These are phyloP conservation scores for Gymnoscelis rufifasciata DNA, from an alignment of 2,888 invertebrate genomes.

Conservation along the genomic window DNA sequence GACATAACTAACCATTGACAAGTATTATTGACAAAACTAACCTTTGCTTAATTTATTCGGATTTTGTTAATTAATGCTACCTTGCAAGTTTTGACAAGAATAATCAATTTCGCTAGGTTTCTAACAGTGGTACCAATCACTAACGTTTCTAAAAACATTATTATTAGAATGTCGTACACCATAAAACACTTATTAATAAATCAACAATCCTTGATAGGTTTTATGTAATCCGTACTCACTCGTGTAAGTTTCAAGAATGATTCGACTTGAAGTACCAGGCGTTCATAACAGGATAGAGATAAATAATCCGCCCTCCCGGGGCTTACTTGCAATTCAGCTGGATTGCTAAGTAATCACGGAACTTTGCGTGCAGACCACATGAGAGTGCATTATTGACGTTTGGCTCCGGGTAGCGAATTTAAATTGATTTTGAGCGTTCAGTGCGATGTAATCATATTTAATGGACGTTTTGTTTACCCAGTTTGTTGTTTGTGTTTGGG, in stretches of 20 bases:
- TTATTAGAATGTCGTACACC: too few relatives aligned
- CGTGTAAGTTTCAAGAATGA: not conserved
- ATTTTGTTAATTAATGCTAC: too few relatives aligned
- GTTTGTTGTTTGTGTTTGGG: not conserved
- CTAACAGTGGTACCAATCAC: too few relatives aligned
- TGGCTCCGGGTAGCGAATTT: conserved; percentile 10
- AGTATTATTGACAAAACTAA: too few relatives aligned
- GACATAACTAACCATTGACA: too few relatives aligned
- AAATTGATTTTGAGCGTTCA: conserved; percentile 10
- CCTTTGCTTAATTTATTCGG: too few relatives aligned
- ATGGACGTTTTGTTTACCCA: not conserved
- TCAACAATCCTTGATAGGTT: too few relatives aligned
- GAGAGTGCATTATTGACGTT: conserved; percentile 21
- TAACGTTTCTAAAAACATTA: too few relatives aligned
- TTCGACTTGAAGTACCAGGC: conserved; percentile 7
- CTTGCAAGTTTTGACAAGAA: too few relatives aligned
- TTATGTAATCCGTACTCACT: not conserved
- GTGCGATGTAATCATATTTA: conserved; percentile 5
- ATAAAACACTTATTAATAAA: too few relatives aligned
- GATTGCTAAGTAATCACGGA: conserved; percentile 22
- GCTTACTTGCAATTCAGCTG: conserved; percentile 18
- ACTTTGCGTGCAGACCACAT: conserved; percentile 16
- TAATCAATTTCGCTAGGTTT: too few relatives aligned
- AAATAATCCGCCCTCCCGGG: conserved; percentile 13
- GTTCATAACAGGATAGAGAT: conserved; percentile 15